Conservation (phyloP, 2,113 vertebrate genomes). For the Agelaius tricolor region DNA sequence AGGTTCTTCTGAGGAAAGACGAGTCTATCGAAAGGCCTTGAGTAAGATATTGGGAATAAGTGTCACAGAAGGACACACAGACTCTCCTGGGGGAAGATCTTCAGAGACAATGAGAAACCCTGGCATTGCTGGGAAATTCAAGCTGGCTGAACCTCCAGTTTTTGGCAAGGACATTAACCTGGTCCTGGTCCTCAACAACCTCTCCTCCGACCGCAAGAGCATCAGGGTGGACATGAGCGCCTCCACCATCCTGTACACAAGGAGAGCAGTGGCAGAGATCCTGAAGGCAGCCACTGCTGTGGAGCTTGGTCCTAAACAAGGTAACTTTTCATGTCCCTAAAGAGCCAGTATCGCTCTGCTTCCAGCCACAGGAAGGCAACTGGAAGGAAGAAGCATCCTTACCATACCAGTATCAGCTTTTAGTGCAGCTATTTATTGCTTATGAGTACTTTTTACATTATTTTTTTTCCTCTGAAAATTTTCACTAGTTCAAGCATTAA, state of each 20-base stretch:
- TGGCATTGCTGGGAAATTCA: constrained; percentile 77
- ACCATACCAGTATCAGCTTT: background rate
- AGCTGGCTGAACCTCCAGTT: constrained; percentile 66
- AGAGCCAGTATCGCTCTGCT: background rate
- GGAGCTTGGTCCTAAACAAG: constrained; percentile 68
- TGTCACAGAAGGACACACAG: background rate
- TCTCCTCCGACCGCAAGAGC: constrained; percentile 45
- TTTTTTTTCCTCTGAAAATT: background rate
- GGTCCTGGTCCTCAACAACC: constrained; percentile 67
- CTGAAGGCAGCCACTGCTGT: constrained; percentile 66
- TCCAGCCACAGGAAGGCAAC: background rate
- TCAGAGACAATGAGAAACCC: constrained; percentile 58
- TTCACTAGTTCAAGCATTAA: background rate
- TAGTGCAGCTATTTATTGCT: background rate
- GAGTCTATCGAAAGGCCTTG: constrained; percentile 72
- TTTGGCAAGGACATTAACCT: constrained; percentile 76
- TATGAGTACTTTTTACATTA: background rate
- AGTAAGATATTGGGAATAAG: constrained; percentile 49
- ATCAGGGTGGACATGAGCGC: constrained; percentile 76
- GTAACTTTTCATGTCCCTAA: constrained; percentile 21
- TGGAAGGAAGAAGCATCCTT: background rate
- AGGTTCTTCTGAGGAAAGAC: constrained; percentile 77
- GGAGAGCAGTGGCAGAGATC: constrained; percentile 73
- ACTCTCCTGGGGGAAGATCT: background rate
- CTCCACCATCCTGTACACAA: constrained; percentile 74